Conservation (phyloP, 2,113 vertebrate genomes). For the Chrysemys picta region DNA sequence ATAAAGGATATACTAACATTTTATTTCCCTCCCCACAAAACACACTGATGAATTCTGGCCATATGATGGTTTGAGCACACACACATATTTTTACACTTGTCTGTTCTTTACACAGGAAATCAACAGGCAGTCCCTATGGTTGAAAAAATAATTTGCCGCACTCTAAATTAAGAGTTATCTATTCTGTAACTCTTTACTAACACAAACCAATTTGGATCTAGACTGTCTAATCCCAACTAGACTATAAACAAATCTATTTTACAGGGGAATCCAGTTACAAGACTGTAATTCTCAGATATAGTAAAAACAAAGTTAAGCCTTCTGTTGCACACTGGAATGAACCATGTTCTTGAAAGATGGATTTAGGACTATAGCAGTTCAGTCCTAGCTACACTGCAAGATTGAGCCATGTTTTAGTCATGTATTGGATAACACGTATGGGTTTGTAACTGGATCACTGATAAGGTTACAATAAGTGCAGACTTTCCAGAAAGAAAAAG, state of each 20-base stretch:
- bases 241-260: not conserved
- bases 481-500: constrained; percentile 24
- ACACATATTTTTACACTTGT: not conserved
- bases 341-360: not conserved
- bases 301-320: not conserved
- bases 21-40: not conserved
- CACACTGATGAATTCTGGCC: not conserved
- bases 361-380: not conserved
- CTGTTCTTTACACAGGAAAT: not conserved
- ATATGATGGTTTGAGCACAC: not conserved
- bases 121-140: not conserved
- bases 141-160: not conserved
- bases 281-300: not conserved
- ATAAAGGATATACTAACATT: not conserved
- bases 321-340: not conserved
- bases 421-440: not conserved
- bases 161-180: not conserved
- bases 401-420: not conserved
- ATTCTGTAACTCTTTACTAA: not conserved
- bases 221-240: not conserved
- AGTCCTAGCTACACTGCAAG: not conserved
- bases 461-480: constrained; percentile 26
- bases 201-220: not conserved
- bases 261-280: not conserved
- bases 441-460: not conserved